A percentile compares a stretch with the other conserved stretches of the same genome.
phyloP scores from a whole-genome alignment of 2,797 vertebrate species.

The Apodemus agrarius region DNA sequence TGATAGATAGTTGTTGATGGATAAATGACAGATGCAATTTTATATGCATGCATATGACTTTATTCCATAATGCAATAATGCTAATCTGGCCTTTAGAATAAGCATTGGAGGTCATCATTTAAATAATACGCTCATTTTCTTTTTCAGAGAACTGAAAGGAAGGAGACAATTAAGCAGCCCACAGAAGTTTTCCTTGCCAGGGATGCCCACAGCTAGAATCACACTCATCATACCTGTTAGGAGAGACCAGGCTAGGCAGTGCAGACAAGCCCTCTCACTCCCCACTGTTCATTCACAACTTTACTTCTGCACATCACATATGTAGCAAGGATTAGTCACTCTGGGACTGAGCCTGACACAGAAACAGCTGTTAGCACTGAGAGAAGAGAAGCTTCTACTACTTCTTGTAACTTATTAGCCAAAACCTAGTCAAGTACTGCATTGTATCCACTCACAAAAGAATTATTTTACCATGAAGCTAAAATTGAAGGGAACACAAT shows the following conservation, averaged over 20 bases:
- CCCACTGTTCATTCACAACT: neutral
- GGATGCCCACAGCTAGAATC: neutral
- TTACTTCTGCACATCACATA: neutral
- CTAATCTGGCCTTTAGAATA: constrained; percentile 24
- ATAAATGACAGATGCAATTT: neutral
- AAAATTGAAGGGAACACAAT: neutral
- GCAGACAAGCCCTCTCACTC: neutral
- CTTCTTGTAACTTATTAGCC: neutral
- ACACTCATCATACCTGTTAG: neutral
- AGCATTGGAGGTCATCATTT: neutral
- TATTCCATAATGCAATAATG: neutral
- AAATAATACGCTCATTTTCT: neutral
- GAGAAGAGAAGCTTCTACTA: neutral
- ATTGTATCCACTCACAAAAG: neutral
- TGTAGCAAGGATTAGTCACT: neutral
- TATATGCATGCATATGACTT: neutral
- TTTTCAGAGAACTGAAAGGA: neutral
- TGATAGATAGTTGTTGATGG: neutral
- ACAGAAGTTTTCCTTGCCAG: neutral
- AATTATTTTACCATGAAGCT: neutral
- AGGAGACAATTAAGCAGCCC: neutral
- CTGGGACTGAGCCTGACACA: neutral
- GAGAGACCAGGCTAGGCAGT: neutral
- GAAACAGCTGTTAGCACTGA: neutral
- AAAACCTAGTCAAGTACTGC: neutral